phyloP scores from a whole-genome alignment of 2,797 vertebrate species.

The Sebastes alutus region DNA sequence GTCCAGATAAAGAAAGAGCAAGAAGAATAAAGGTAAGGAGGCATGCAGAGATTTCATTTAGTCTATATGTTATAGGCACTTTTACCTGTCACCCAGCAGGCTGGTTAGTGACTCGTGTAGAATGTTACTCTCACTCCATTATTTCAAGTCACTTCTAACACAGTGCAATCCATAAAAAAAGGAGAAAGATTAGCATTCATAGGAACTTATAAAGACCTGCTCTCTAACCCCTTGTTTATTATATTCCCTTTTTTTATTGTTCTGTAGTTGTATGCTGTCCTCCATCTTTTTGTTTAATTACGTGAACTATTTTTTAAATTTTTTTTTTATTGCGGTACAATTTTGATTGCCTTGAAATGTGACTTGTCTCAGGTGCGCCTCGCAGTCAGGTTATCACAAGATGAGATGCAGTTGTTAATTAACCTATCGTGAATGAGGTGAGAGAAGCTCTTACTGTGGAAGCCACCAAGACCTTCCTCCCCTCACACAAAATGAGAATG shows the following conservation, averaged over 20 bases:
- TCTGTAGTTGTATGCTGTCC: background rate
- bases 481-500: background rate
- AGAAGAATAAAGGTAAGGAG: conserved; percentile 16
- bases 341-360: conserved; percentile 48
- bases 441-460: conserved; percentile 3
- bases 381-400: conserved; percentile 33
- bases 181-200: conserved; percentile 17
- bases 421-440: conserved; percentile 47
- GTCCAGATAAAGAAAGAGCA: background rate
- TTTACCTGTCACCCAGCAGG: background rate
- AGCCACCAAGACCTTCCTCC: background rate
- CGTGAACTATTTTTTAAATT: conserved; percentile 7
- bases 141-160: background rate
- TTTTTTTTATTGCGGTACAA: background rate
- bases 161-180: background rate
- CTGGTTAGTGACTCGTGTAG: conserved; percentile 4
- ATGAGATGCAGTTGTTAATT: conserved; percentile 53
- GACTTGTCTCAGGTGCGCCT: conserved; percentile 9
- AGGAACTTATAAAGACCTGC: background rate
- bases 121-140: background rate
- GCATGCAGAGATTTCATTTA: conserved; percentile 9
- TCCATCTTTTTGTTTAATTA: conserved; percentile 43
- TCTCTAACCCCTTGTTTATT: conserved; percentile 26
- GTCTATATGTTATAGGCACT: background rate
- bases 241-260: background rate